Evolutionary conservation across 2,797 vertebrate genomes (phyloP), one percentile per base, ranked within the genome.

Genomic region (Sebastes steindachneri): DNA sequence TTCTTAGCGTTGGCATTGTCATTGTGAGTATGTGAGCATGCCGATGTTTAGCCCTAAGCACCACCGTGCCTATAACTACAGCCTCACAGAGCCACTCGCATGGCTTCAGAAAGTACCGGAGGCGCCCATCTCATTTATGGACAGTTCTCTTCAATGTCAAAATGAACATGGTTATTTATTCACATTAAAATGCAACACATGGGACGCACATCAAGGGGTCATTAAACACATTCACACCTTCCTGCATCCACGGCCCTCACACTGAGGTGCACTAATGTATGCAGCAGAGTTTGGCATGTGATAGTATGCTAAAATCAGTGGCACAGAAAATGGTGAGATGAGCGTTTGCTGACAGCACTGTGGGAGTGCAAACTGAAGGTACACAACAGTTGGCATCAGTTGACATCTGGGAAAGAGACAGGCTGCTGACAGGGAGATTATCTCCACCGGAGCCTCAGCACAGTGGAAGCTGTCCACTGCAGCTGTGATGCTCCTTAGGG

Each of bases 391-490:
- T 89, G 92, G 86, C 88, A 87, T 86, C 86, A 26, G 90, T 78
- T 93, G 91, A 91, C 88, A 89, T 92, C 90, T 84, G 86, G 85
- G 67, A 73, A 68, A 80, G 80, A 93, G 93, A 95, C 88, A 87
- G 82, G 90, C 79, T 75, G 89, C 91, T 95, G 94, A 95, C 94
- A 94, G 91, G 83, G 71, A 91, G 92, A 95, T 95, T 94, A 95
- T 94, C 92, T 93, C 80, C 79, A 76, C 74, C 51, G 77, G 86
- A 92, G 89, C 84, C 80, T 69, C 78, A 48, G 89, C 89, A 82
- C 90, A 86, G 86, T 79, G 55, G 86, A 88, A 92, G 86, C 86
- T 87, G 88, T 88, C 92, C 89, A 85, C 77, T 58, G 74, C 69
- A 85, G 89, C 87, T 84, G 89, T 54, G 73, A 81, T 26, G 68